Conservation (phyloP, 2,113 vertebrate genomes). For the Pedionomus torquatus region DNA sequence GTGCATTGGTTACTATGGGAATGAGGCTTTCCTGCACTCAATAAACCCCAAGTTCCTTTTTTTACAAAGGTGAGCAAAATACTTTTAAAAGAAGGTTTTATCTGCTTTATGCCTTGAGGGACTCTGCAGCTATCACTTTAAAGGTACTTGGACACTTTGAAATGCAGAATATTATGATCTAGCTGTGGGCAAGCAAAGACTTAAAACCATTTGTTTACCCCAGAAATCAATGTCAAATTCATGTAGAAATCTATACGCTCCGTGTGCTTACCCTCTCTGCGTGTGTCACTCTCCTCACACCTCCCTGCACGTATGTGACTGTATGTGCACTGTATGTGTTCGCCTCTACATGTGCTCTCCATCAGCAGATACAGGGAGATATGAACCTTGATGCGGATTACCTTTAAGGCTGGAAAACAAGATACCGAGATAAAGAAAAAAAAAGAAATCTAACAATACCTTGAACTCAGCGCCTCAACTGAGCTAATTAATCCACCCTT, state of each 20-base stretch:
- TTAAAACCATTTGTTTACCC: constrained; percentile 90
- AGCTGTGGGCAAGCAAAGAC: constrained; percentile 86
- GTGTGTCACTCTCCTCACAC: background rate
- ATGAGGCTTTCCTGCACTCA: constrained; percentile 75
- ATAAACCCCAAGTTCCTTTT: constrained; percentile 85
- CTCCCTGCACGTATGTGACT: background rate
- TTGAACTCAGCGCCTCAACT: background rate
- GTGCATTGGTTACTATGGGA: constrained; percentile 77
- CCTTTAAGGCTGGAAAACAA: constrained; percentile 4
- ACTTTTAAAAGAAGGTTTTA: constrained; percentile 86
- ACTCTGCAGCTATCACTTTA: constrained; percentile 82
- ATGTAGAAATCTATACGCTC: constrained; percentile 52
- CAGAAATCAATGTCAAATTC: constrained; percentile 89
- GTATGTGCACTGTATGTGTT: background rate
- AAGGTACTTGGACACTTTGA: constrained; percentile 85
- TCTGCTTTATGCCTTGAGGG: constrained; percentile 83
- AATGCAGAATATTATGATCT: constrained; percentile 86
- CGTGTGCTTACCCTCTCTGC: background rate
- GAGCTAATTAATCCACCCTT: constrained; percentile 35
- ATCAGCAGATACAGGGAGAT: background rate
- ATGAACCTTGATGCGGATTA: background rate
- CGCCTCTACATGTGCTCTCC: background rate
- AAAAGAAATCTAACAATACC: background rate
- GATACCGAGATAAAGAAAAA: constrained; percentile 24
- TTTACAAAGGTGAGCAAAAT: constrained; percentile 84